A percentile compares a stretch with the other conserved stretches of the same genome.
These are phyloP conservation scores for Platysternon megacephalum DNA, from an alignment of 2,113 vertebrate species.

Conservation along the genomic window DNA sequence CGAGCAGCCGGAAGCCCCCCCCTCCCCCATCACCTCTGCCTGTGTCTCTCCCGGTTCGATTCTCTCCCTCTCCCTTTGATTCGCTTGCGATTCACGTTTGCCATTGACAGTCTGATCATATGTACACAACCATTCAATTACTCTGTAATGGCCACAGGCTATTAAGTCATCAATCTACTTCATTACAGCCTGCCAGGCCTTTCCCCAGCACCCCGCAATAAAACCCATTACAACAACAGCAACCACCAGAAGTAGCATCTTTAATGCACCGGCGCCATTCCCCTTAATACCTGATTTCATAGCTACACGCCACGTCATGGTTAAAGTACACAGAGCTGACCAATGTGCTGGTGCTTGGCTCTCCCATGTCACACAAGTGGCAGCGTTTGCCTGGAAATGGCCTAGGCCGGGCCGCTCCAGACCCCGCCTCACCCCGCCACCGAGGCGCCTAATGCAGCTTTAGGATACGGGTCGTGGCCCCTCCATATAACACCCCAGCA, in stretches of 20 bases:
- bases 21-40: neutral
- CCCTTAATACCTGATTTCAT: accelerated
- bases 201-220: neutral
- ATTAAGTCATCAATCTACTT: conserved; percentile 69
- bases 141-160: conserved; percentile 53
- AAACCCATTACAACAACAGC: conserved; percentile 44
- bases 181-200: conserved; percentile 53
- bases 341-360: neutral
- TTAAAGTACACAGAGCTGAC: neutral
- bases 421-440: too few relatives aligned
- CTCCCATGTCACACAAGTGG: neutral
- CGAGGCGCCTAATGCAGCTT: neutral
- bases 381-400: neutral
- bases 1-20: neutral
- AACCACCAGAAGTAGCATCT: neutral
- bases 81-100: neutral
- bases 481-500: neutral
- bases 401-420: neutral
- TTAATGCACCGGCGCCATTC: neutral
- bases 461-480: too few relatives aligned
- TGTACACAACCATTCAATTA: conserved; percentile 68
- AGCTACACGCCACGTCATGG: neutral
- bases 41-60: neutral
- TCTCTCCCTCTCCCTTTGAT: neutral
- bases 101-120: conserved; percentile 34